Evolutionary conservation across 2,797 vertebrate species (phyloP), one percentile per base, ranked within the genome.

Genomic region (Vultur gryphus): DNA sequence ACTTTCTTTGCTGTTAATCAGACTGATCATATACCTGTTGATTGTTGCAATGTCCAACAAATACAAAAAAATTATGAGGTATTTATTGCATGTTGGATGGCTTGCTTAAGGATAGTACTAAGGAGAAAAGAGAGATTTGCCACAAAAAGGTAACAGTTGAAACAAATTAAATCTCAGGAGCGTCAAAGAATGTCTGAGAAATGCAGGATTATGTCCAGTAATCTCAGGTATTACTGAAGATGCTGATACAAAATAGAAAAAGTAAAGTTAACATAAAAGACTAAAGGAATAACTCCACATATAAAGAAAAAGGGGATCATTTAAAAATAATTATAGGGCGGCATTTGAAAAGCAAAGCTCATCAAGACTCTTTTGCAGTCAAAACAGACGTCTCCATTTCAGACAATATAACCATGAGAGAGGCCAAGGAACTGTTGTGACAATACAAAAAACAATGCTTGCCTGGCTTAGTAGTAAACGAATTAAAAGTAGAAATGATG

Each of bases 231-330:
- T 9, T 20, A 43, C 37, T 0, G 1, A n/a, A 37, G 43, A 73
- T 26, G 28, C 5, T n/a, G 15, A 37, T 43, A 37, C 2, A 54
- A 58, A 78, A 83, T 37, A 5, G 20, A 43, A 73, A 73, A 84
- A 37, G 3, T 9, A 58, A 67, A 78, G 6, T 51, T 67, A 58
- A 8, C 5, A 20, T 26, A 25, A 24, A 87, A 51, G n/a, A 26
- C 15, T 41, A 73, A 78, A 52, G 12, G 12, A 79, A 44, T 3
- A 78, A 29, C 7, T 28, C 5, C 15, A 23, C 1, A 10, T 16
- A 58, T 43, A 70, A 85, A 43, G 23, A 37, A 39, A 35, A 67
- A 9, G 20, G 0, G 2, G 1, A 33, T 48, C 0, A 37, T 61
- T 78, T 49, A 49, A 43, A 79, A 79, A 46, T 7, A 69, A 51